A percentile compares a stretch with the other conserved stretches of the same genome.
Evolutionary conservation across 2,797 vertebrate species (phyloP).

Genomic region (Danio aesculapii): DNA sequence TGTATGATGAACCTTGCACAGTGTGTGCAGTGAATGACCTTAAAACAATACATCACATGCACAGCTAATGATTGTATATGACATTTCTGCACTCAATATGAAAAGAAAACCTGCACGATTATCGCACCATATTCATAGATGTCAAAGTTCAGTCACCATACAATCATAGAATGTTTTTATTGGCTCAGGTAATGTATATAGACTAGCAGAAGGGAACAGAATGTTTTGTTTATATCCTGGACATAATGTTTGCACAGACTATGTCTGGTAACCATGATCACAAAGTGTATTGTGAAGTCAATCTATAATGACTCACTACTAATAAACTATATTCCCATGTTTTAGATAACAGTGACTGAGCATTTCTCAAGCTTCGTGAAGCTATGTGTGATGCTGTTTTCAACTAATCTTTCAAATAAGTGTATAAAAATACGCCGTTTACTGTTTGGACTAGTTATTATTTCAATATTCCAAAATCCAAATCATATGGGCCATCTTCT

Average conservation of each 20-base stretch:
- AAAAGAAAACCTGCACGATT: constrained; percentile 41
- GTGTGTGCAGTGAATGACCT: background rate
- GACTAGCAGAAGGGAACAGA: background rate
- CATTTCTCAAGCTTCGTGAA: constrained; percentile 7
- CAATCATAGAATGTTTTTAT: constrained; percentile 13
- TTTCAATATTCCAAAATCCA: constrained; percentile 18
- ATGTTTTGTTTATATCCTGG: background rate
- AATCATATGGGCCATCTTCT: constrained; percentile 14
- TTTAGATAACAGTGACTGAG: background rate
- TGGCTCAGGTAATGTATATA: constrained; percentile 13
- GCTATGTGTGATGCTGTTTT: background rate
- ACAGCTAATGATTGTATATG: background rate
- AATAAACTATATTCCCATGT: constrained; percentile 9
- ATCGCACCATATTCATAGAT: constrained; percentile 38
- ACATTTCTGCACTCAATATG: constrained; percentile 2
- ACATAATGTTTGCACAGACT: constrained; percentile 22
- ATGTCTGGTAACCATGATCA: constrained; percentile 3
- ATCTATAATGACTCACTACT: constrained; percentile 9
- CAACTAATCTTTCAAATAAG: background rate
- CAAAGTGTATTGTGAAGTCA: constrained; percentile 20
- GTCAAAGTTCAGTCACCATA: constrained; percentile 55
- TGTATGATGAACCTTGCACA: constrained; percentile 10
- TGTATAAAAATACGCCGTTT: background rate
- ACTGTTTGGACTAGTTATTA: background rate
- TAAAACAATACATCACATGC: constrained; percentile 7